Base-by-base conservation (phyloP, 2,797 vertebrate species). In the Bovichtus variegatus region DNA sequence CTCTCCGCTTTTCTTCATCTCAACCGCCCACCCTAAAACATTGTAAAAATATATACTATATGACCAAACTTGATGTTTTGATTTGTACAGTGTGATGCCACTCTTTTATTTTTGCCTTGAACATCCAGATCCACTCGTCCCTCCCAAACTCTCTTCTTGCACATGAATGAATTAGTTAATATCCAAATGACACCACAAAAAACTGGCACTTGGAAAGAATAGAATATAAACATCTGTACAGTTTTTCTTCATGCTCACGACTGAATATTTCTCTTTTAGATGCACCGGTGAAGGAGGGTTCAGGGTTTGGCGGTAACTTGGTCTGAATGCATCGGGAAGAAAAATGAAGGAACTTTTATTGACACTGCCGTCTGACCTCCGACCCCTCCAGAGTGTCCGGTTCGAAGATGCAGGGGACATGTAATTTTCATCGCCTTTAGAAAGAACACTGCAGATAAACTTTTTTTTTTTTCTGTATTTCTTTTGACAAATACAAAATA, bases 191-290 rank as follows among this genome's bases (percentile, higher is more conserved):
- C 91, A 91, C 73, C 89, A 95, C 92, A 82, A 82, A 83, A 85
- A 93, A 89, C 89, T 90, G 92, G 92, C 93, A 95, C 93, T 94
- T 92, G 83, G 88, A 94, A 91, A 90, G 87, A 91, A 94, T 81
- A 93, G 60, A 88, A 89, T 92, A 93, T 90, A 92, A 93, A 95
- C 92, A 93, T 92, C 83, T 94, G 91, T 93, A 94, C 90, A 95
- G 73, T 86, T 90, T 90, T 84, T 87, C 81, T 81, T 92, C 94
- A 95, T 95, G 94, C 93, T 92, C 87, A 92, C 71, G 59, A 90
- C 87, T 83, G 81, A 86, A 92, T 86, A 88, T 83, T 90, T 85
- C 78, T 84, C 74, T 83, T 85, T 82, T 86, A 87, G 88, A 93
- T 91, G 88, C 80, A 85, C 82, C 59, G 67, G 88, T 69, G 83